Evolutionary conservation across 2,797 vertebrate species (phyloP), one percentile per base, ranked within the genome.

Genomic region (Tarsius wallacei): DNA sequence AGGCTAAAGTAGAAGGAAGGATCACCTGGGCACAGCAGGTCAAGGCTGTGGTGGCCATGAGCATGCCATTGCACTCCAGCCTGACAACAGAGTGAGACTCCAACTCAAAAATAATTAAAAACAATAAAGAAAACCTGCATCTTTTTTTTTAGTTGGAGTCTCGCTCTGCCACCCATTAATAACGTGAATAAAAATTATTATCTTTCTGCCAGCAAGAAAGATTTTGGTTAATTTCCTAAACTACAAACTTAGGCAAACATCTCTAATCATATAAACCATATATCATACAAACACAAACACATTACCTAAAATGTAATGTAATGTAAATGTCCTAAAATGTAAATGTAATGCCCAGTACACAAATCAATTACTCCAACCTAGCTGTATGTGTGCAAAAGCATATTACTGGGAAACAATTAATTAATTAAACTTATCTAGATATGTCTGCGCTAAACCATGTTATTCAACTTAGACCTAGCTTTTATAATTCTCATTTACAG

Each of bases 151-250:
- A 42, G 42, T 42, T 42, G 42, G 42, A 0, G 42, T 42, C 42
- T 42, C 42, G 7, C 42, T 42, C 42, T 42, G 7, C 42, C 42
- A 42, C 42, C 42, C 42, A 42, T 42, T 42, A 42, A 42, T 6
- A 42, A 42, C 42, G 42, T 42, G 42, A 42, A 42, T 42, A 42
- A 42, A 42, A 42, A 42, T 42, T 42, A 42, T 42, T 5, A 42
- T 42, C 42, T 42, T 42, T 42, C 42, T 42, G 42, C 42, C 42
- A 42, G 42, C 42, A 42, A 42, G 42, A 42, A 42, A 42, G 42
- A 42, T 42, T 42, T 74, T 90, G 89, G 19, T 87, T 93, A 70
- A 90, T 90, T 91, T 86, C 90, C 42, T 90, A 92, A 96, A 95
- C 53, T 76, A 87, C 10, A 64, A 86, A 93, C 64, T n/a, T 85